Percentiles rank a stretch among this genome's conserved stretches.
These are phyloP conservation scores for Xestia xanthographa DNA, from an alignment of 2,888 invertebrate genomes.

Conservation along the genomic window DNA sequence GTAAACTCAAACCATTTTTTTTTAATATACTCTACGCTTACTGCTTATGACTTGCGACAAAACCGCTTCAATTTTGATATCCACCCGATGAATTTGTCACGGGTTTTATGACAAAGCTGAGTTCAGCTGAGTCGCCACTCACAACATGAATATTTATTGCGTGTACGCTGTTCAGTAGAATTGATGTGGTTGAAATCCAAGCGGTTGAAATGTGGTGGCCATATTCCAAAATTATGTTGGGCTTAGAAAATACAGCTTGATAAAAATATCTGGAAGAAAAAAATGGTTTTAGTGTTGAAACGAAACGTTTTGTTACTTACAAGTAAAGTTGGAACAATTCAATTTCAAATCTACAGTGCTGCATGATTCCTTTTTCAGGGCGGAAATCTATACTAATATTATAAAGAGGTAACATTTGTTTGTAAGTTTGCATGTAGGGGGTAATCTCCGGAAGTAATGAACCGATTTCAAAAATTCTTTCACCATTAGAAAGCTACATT, in stretches of 20 bases:
- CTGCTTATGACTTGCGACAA: slow-evolving; percentile 20
- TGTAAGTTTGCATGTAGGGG: too few relatives aligned
- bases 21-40: slow-evolving; percentile 17
- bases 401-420: too few relatives aligned
- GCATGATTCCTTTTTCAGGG: background rate
- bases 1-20: too few relatives aligned
- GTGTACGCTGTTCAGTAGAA: slow-evolving; percentile 24
- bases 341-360: background rate
- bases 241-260: background rate
- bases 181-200: slow-evolving; percentile 28
- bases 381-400: too few relatives aligned
- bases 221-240: slow-evolving; percentile 15
- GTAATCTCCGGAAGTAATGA: too few relatives aligned
- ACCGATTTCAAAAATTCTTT: too few relatives aligned
- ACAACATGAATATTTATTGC: slow-evolving; percentile 64
- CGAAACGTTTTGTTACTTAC: background rate
- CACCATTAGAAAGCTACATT: too few relatives aligned
- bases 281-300: background rate
- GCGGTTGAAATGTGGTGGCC: slow-evolving; percentile 14
- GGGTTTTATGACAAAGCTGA: slow-evolving; percentile 56
- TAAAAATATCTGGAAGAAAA: slow-evolving; percentile 10
- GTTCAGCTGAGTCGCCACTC: slow-evolving; percentile 51
- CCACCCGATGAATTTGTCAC: slow-evolving; percentile 78
- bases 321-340: background rate
- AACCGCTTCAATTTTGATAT: slow-evolving; percentile 71